A percentile compares a stretch with the other conserved stretches of the same genome.
phyloP scores from a whole-genome alignment of 2,797 vertebrate species.

The Staurois parvus region DNA sequence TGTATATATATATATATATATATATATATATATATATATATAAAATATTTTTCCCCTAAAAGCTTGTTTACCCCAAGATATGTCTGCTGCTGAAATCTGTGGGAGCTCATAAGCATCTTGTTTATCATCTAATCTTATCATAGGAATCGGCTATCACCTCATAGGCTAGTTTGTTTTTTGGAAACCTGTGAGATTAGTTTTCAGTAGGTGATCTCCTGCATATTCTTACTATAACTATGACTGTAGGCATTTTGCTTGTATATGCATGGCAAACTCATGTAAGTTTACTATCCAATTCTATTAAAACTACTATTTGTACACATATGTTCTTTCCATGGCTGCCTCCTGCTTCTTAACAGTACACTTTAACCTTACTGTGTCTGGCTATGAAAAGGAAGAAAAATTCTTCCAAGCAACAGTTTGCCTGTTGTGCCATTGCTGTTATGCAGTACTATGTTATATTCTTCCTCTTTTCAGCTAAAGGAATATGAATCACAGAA shows the following conservation, averaged over 20 bases:
- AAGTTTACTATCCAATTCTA: neutral
- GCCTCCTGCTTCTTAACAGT: constrained; percentile 45
- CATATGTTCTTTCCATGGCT: neutral
- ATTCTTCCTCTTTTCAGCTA: constrained; percentile 87
- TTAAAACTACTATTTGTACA: neutral
- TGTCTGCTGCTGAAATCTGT: too few relatives aligned
- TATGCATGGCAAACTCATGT: neutral
- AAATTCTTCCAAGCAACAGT: neutral
- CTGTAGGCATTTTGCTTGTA: neutral
- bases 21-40: too few relatives aligned
- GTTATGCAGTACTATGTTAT: constrained; percentile 16
- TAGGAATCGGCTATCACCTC: neutral
- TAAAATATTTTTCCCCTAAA: too few relatives aligned
- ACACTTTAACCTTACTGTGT: constrained; percentile 17
- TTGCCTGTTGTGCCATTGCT: neutral
- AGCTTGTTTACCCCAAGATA: neutral
- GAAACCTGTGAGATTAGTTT: neutral
- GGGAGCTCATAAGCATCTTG: too few relatives aligned
- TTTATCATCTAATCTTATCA: too few relatives aligned
- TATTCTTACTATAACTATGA: neutral
- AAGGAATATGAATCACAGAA: constrained; percentile 97
- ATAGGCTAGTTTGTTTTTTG: neutral
- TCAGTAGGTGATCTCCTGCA: neutral
- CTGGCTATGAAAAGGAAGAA: constrained; percentile 5
- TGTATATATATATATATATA: too few relatives aligned